Conservation (phyloP, 2,888 invertebrate species). For the Pandemis heparana region DNA sequence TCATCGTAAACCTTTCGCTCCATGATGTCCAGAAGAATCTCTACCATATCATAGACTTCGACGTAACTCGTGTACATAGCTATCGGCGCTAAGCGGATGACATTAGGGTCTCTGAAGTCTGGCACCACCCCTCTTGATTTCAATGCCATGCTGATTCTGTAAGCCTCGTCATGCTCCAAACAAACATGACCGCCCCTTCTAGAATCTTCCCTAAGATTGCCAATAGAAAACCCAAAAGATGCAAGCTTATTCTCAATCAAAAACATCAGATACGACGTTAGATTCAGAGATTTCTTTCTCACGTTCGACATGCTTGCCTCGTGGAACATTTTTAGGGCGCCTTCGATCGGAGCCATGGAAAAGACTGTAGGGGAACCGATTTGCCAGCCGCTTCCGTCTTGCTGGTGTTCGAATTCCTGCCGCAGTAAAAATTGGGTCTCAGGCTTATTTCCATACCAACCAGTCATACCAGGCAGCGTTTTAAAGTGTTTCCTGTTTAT, state of each 20-base stretch:
- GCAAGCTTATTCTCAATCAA: conserved; percentile 65
- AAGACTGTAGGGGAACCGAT: conserved; percentile 69
- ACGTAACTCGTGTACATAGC: conserved; percentile 72
- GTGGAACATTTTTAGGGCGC: conserved; percentile 64
- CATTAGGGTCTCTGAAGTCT: conserved; percentile 72
- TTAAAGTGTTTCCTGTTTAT: conserved; percentile 72
- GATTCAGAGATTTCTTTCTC: conserved; percentile 70
- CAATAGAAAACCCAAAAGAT: conserved; percentile 65
- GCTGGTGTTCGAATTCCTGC: conserved; percentile 72
- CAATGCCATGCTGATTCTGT: conserved; percentile 68
- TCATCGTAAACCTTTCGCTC: conserved; percentile 61
- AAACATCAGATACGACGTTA: conserved; percentile 75
- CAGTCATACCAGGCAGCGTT: conserved; percentile 66
- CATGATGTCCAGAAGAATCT: conserved; percentile 65
- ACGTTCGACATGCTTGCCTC: conserved; percentile 70
- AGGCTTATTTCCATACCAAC: conserved; percentile 72
- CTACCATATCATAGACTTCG: conserved; percentile 68
- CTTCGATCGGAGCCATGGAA: conserved; percentile 72
- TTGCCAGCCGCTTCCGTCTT: conserved; percentile 72
- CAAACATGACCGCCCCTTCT: conserved; percentile 74
- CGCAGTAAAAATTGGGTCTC: conserved; percentile 67
- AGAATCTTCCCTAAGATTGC: conserved; percentile 64
- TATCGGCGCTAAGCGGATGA: conserved; percentile 68
- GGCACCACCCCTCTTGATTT: conserved; percentile 65
- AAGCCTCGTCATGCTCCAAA: conserved; percentile 69